Evolutionary conservation across 2,888 invertebrate species (phyloP).

Genomic region (Cremastobaeus sp.): DNA sequence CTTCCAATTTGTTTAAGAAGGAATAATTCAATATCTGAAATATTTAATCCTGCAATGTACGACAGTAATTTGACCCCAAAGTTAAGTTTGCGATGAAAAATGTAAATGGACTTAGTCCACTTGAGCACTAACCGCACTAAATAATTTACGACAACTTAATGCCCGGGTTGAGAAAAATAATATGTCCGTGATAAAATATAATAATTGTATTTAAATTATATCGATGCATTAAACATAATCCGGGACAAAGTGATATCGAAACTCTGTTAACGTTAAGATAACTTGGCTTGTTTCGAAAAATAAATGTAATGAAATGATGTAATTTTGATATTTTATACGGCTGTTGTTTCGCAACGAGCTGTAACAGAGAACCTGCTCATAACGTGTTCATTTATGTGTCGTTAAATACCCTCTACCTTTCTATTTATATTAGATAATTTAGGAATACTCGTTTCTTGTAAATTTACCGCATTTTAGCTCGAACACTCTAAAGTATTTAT

Average conservation of each 20-base stretch:
- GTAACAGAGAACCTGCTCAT: conserved; percentile 42
- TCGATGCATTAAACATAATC: conserved; percentile 40
- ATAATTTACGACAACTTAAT: too few relatives aligned
- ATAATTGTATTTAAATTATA: conserved; percentile 37
- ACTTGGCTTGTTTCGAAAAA: conserved; percentile 42
- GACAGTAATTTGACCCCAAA: too few relatives aligned
- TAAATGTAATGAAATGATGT: conserved; percentile 57
- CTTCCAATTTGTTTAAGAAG: too few relatives aligned
- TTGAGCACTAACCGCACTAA: too few relatives aligned
- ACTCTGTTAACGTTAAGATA: conserved; percentile 52
- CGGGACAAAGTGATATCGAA: conserved; percentile 40
- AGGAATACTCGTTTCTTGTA: conserved; percentile 14
- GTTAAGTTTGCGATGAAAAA: too few relatives aligned
- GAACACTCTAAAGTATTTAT: too few relatives aligned
- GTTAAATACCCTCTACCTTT: conserved; percentile 39
- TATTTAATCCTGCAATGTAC: too few relatives aligned
- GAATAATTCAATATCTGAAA: too few relatives aligned
- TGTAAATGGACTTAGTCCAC: too few relatives aligned
- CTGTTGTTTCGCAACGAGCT: conserved; percentile 41
- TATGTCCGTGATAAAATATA: too few relatives aligned
- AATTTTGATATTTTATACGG: conserved; percentile 55
- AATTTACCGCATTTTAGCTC: conserved; percentile 1
- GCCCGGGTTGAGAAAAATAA: too few relatives aligned
- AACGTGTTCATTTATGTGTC: conserved; percentile 51
- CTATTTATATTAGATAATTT: conserved; percentile 48